Base-by-base conservation (phyloP, 1,140 invertebrate species). In the Nomia melanderi region DNA sequence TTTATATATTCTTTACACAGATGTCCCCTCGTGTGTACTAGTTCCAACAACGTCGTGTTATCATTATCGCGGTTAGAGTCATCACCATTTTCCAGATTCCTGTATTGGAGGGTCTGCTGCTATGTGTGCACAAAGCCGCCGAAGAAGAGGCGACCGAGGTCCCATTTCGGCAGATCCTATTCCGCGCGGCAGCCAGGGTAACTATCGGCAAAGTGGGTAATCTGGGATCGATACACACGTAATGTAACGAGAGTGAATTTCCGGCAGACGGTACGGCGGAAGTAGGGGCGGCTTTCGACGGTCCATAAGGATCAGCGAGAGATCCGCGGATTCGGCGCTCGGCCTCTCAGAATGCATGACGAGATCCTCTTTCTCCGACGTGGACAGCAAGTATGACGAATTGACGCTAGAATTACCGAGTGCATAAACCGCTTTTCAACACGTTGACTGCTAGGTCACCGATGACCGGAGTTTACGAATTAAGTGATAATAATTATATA, bases 71-170 rank as follows among this genome's bases (percentile, higher is more conserved):
- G 41, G 29, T n/a, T 44, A 20, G 8, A 7, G n/a, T 50, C 14
- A 56, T 63, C 36, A 47, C 17, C 9, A 47, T 7, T 47, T 74
- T 77, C 12, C 11, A 96, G 97, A 77, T 98, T 98, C 88, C 90
- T 98, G 2, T 98, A 98, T 87, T 98, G 97, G 97, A 95, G 96
- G 71, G 95, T 97, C 9, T 98, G 97, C 86, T 98, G 97, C 87
- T 98, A 97, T 89, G 94, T 97, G 53, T 98, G 97, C 89, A 97
- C 96, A 0, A 94, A 96, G 56, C 95, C 95, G 31, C 96, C 96
- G 0, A 96, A 95, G 81, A 94, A 93, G 59, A 90, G 93, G 17
- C 92, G 93, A 86, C 87, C 92, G 5, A 92, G 90, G 20, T 83
- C 78, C 17, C 79, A 78, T 31, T 73, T 90, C 17, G 70, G 72